Percentiles rank a stretch among this genome's conserved stretches.
Evolutionary conservation across 2,113 vertebrate genomes (phyloP).

Genomic region (Ceyx cyanopectus): DNA sequence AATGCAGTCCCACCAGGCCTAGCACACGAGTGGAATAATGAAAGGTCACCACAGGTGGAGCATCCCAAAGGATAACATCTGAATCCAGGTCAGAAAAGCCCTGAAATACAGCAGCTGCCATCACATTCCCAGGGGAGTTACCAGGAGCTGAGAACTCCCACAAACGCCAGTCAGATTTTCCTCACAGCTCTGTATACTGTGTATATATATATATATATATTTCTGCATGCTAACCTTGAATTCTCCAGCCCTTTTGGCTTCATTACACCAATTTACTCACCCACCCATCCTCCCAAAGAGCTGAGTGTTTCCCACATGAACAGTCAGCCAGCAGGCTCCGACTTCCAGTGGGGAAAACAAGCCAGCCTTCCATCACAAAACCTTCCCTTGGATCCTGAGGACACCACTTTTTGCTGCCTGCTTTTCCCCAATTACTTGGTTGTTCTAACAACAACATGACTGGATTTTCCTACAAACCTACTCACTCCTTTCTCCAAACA

Average conservation of each 20-base stretch:
- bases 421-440: background rate
- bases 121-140: background rate
- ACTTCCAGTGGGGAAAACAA: background rate
- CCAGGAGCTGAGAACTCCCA: background rate
- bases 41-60: background rate
- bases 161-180: background rate
- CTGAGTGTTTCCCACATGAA: background rate
- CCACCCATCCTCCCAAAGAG: background rate
- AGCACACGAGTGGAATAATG: background rate
- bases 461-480: background rate
- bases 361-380: background rate
- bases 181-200: background rate
- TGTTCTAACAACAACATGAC: background rate
- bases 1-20: background rate
- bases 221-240: background rate
- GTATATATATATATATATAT: no score
- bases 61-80: background rate
- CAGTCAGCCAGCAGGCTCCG: background rate
- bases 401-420: background rate
- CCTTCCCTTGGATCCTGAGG: background rate
- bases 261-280: background rate
- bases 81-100: background rate
- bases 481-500: background rate
- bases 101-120: background rate
- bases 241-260: background rate